Percentiles rank a stretch among this genome's conserved stretches.
Conservation (phyloP, 2,797 vertebrate genomes). For the Miichthys miiuy region DNA sequence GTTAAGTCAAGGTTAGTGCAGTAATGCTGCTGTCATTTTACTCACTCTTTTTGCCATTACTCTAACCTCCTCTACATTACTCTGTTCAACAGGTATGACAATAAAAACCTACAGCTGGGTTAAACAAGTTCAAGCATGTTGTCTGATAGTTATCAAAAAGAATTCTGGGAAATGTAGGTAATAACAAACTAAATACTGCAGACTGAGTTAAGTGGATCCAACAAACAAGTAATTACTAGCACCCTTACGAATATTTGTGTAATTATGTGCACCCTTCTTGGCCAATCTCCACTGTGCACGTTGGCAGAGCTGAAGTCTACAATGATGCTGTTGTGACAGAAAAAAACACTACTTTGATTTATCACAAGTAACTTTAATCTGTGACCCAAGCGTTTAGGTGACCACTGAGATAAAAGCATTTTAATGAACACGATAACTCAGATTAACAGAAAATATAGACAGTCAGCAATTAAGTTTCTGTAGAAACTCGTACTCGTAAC, state of each 20-base stretch:
- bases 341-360: constrained; percentile 24
- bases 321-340: constrained; percentile 12
- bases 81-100: background rate
- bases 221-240: background rate
- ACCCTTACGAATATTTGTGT: background rate
- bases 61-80: background rate
- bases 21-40: background rate
- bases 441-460: background rate
- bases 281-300: background rate
- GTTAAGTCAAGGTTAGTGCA: background rate
- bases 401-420: background rate
- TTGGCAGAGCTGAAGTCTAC: constrained; percentile 2
- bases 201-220: background rate
- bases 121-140: constrained; percentile 9
- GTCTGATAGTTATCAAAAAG: background rate
- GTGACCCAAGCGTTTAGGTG: background rate
- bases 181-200: background rate
- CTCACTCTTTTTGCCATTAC: background rate
- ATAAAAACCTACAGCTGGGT: background rate
- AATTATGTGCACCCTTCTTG: constrained; percentile 1
- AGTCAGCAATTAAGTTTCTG: background rate
- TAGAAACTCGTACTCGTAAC: background rate
- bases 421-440: background rate
- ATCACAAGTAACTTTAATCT: background rate
- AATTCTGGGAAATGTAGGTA: constrained; percentile 7